Evolutionary conservation across 2,888 invertebrate genomes (phyloP).

Genomic region (Torymus auratus): DNA sequence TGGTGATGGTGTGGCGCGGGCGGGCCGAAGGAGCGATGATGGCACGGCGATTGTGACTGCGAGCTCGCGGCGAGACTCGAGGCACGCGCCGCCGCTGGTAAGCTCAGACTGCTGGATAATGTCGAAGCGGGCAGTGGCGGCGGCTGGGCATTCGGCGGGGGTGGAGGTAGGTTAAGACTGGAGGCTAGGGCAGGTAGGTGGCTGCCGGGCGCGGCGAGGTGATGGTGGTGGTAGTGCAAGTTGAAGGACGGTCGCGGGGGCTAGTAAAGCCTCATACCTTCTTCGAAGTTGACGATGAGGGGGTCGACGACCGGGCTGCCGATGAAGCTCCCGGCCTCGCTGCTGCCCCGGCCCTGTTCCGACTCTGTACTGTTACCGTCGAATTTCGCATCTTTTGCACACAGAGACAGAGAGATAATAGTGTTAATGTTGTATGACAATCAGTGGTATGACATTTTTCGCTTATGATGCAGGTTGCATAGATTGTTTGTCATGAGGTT

Average conservation of each 20-base stretch:
- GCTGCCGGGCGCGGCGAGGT: slow-evolving; percentile 71
- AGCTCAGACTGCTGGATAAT: too few relatives aligned
- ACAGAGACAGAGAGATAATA: background rate
- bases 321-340: slow-evolving; percentile 74
- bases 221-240: slow-evolving; percentile 70
- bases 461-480: too few relatives aligned
- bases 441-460: too few relatives aligned
- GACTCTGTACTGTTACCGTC: slow-evolving; percentile 73
- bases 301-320: slow-evolving; percentile 81
- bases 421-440: background rate
- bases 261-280: slow-evolving; percentile 89
- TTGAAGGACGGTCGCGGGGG: slow-evolving; percentile 76
- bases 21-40: slow-evolving; percentile 64
- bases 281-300: slow-evolving; percentile 87
- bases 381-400: slow-evolving; percentile 69
- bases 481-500: too few relatives aligned
- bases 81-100: slow-evolving; percentile 17
- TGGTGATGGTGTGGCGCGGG: slow-evolving; percentile 54
- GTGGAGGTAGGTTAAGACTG: slow-evolving; percentile 70
- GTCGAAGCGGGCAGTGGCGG: slow-evolving; percentile 35
- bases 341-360: slow-evolving; percentile 73
- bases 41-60: slow-evolving; percentile 70
- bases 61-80: slow-evolving; percentile 65
- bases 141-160: slow-evolving; percentile 63
- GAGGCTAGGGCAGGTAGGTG: slow-evolving; percentile 68